Conservation (phyloP, 2,113 vertebrate species). For the Thamnophis sirtalis region DNA sequence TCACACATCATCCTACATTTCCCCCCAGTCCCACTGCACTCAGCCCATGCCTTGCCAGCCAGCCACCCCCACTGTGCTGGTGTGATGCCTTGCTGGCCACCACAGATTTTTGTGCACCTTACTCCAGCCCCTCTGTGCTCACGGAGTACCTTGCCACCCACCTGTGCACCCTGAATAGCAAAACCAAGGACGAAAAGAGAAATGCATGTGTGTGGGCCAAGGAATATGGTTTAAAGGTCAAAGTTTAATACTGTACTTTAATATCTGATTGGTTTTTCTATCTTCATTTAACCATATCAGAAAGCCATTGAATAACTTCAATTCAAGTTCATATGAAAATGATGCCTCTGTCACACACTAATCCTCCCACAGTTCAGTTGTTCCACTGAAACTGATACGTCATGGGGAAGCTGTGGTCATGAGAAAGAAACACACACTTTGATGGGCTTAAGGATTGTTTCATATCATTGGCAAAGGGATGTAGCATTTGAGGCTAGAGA, state of each 20-base stretch:
- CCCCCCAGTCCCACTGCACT: background rate
- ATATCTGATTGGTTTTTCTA: background rate
- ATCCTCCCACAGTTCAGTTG: background rate
- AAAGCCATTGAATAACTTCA: background rate
- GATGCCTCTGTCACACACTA: background rate
- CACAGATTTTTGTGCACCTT: background rate
- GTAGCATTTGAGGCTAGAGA: background rate
- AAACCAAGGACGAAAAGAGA: background rate
- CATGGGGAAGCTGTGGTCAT: conserved; percentile 9
- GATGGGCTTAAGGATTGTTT: background rate
- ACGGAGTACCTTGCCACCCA: background rate
- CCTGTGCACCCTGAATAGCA: background rate
- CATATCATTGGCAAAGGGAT: background rate
- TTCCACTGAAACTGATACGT: conserved; percentile 5
- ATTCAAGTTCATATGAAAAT: background rate
- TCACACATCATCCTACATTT: background rate
- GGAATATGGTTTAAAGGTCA: background rate
- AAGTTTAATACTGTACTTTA: background rate
- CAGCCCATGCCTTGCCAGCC: background rate
- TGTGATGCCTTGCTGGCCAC: background rate
- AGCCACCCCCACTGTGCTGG: background rate
- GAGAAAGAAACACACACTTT: background rate
- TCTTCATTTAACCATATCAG: background rate
- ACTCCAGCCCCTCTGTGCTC: background rate
- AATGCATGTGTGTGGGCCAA: no score